These are phyloP conservation scores for Phortica magna DNA, from an alignment of 2,888 invertebrate genomes.

Conservation along the genomic window DNA sequence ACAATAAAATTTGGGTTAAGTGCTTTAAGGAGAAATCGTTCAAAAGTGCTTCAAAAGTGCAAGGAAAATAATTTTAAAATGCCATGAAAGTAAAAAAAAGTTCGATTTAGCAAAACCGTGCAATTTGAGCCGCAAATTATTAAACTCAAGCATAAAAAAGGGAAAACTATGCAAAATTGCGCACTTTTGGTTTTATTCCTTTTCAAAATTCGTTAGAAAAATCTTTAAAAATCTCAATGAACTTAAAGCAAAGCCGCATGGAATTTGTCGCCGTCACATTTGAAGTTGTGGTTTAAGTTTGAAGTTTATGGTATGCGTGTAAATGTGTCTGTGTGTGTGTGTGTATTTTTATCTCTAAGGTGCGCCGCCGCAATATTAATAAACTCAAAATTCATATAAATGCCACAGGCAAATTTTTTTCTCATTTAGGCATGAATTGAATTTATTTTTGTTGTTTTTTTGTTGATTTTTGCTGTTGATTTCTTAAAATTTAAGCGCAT, in stretches of 20 bases:
- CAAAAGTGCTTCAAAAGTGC: background rate
- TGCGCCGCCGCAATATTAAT: constrained; percentile 13
- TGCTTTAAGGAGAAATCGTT: constrained; percentile 9
- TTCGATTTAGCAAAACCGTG: too few species aligned
- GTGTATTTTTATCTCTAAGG: background rate
- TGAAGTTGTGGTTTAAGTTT: background rate
- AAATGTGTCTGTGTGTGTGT: background rate
- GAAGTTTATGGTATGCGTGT: background rate
- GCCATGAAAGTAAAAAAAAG: too few species aligned
- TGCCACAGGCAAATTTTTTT: constrained; percentile 27
- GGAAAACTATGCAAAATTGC: too few species aligned
- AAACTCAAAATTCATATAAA: constrained; percentile 16
- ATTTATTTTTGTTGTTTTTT: constrained; percentile 3
- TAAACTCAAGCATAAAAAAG: too few species aligned
- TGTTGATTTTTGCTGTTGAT: background rate
- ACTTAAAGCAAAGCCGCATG: background rate
- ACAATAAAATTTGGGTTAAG: background rate
- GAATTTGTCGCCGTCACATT: background rate
- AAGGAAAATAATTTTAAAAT: too few species aligned
- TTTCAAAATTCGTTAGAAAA: background rate
- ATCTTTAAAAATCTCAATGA: background rate
- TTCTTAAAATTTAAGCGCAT: background rate
- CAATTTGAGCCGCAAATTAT: too few species aligned
- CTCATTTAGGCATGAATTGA: background rate
- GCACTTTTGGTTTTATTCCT: too few species aligned